Conservation (phyloP, 2,888 invertebrate genomes). For the Antheraea assamensis region DNA sequence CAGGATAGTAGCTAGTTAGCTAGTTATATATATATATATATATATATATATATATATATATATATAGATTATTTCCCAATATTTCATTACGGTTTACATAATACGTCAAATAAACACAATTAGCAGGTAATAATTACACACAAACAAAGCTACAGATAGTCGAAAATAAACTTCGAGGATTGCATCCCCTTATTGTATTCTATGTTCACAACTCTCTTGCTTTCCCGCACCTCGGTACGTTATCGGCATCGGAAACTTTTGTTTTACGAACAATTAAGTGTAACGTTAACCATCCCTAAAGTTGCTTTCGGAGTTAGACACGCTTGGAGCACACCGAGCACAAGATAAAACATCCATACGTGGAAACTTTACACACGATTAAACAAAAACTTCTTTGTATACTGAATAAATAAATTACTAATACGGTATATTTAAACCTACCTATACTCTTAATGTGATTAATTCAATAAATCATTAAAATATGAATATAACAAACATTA, state of each 20-base stretch:
- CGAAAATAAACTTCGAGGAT: background rate
- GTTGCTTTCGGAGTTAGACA: conserved; percentile 46
- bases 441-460: too few species aligned
- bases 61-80: too few species aligned
- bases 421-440: too few species aligned
- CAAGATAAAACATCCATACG: background rate
- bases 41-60: too few species aligned
- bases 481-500: too few species aligned
- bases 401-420: too few species aligned
- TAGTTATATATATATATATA: too few species aligned
- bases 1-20: too few species aligned
- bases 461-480: too few species aligned
- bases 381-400: too few species aligned
- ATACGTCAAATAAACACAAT: background rate
- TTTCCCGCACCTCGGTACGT: conserved; percentile 34
- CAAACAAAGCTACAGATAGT: background rate
- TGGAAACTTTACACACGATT: background rate
- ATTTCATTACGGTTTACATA: too few species aligned
- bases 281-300: conserved; percentile 65
- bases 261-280: conserved; percentile 76
- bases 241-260: conserved; percentile 71
- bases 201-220: conserved; percentile 7
- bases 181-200: conserved; percentile 19
- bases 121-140: background rate
- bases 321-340: conserved; percentile 41